These are phyloP conservation scores for Damaliscus lunatus DNA, from an alignment of 2,113 vertebrate species.

Conservation along the genomic window DNA sequence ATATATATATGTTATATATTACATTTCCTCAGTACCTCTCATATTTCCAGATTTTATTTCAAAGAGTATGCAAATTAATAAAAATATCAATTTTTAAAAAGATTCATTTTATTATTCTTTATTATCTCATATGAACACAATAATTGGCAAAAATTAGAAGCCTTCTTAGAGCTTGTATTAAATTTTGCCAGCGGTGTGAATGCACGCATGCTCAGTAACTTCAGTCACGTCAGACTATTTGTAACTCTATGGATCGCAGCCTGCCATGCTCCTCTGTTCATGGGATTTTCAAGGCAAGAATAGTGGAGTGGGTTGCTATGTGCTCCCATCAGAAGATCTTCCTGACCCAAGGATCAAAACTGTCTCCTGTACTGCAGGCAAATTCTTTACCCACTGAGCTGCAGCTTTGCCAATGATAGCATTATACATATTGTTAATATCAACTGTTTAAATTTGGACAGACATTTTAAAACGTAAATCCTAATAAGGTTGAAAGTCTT, in stretches of 20 bases:
- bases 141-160: background rate
- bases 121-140: background rate
- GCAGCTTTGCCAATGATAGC: background rate
- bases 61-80: background rate
- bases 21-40: background rate
- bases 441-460: background rate
- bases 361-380: background rate
- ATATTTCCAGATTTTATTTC: slow-evolving; percentile 2
- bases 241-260: background rate
- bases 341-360: background rate
- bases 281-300: background rate
- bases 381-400: background rate
- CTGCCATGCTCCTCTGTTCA: background rate
- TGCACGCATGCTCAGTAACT: background rate
- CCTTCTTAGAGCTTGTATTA: background rate
- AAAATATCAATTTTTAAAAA: background rate
- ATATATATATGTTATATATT: background rate
- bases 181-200: background rate
- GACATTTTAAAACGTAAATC: background rate
- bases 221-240: background rate
- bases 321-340: background rate
- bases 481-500: background rate
- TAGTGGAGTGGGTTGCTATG: background rate
- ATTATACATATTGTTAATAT: background rate
- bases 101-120: background rate